Conservation (phyloP, 2,888 invertebrate species). For the Lasiommata megera region DNA sequence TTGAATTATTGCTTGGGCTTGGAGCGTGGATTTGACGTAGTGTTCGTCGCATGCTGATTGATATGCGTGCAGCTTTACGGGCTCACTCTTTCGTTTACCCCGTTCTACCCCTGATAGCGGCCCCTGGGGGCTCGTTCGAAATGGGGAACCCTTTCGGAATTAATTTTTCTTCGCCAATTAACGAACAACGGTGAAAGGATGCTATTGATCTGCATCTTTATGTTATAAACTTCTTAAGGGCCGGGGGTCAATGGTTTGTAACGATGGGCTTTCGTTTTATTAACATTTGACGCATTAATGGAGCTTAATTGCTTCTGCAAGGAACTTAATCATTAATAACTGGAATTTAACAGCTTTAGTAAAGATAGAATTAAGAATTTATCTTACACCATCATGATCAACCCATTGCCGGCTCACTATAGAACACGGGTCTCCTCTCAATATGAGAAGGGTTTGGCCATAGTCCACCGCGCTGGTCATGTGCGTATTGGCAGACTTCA, state of each 20-base stretch:
- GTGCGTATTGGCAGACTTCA: too few relatives aligned
- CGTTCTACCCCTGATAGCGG: conserved; percentile 53
- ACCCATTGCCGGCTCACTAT: too few relatives aligned
- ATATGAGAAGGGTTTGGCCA: too few relatives aligned
- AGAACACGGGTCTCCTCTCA: too few relatives aligned
- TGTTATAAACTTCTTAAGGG: conserved; percentile 24
- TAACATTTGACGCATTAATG: conserved; percentile 15
- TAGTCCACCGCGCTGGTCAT: too few relatives aligned
- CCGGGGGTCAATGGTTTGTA: conserved; percentile 21
- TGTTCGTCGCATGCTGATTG: too few relatives aligned
- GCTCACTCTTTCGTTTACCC: conserved; percentile 57
- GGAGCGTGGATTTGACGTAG: neutral
- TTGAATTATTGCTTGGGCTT: neutral
- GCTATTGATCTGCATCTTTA: conserved; percentile 52
- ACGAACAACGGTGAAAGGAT: conserved; percentile 59
- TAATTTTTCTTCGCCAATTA: conserved; percentile 80
- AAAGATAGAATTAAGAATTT: too few relatives aligned
- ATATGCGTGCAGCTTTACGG: conserved; percentile 30
- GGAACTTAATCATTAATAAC: neutral
- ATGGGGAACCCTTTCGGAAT: conserved; percentile 71
- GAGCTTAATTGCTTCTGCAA: conserved; percentile 4
- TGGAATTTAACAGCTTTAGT: too few relatives aligned
- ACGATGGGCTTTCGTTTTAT: conserved; percentile 24
- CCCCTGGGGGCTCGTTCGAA: conserved; percentile 65
- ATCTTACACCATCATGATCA: too few relatives aligned